These are phyloP conservation scores for Eurypyga helias DNA, from an alignment of 2,113 vertebrate genomes.

Conservation along the genomic window DNA sequence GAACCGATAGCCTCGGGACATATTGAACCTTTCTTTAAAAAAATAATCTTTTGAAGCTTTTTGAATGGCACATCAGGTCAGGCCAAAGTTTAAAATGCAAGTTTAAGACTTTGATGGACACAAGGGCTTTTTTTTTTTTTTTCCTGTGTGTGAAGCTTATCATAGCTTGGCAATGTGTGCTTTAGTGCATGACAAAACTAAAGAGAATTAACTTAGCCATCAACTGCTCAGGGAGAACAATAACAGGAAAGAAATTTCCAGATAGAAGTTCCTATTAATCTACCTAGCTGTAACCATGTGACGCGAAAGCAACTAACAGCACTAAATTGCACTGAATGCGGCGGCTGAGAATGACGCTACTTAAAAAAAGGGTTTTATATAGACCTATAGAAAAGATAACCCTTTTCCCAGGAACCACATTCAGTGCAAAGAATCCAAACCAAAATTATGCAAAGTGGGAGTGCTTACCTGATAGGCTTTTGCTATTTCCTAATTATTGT, in stretches of 20 bases:
- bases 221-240: conserved; percentile 94
- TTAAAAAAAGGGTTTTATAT: background rate
- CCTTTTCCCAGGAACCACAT: background rate
- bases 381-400: background rate
- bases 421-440: background rate
- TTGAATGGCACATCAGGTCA: conserved; percentile 95
- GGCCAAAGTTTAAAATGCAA: conserved; percentile 94
- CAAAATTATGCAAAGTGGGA: background rate
- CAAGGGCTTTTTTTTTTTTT: conserved; percentile 69
- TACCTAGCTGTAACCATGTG: conserved; percentile 77
- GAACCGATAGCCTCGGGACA: conserved; percentile 99
- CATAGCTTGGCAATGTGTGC: conserved; percentile 94
- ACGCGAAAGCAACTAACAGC: conserved; percentile 71
- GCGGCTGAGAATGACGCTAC: conserved; percentile 18
- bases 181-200: conserved; percentile 95
- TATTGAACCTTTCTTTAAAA: conserved; percentile 89
- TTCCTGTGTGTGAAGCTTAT: conserved; percentile 88
- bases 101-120: conserved; percentile 94
- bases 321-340: conserved; percentile 31
- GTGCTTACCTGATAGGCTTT: background rate
- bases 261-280: conserved; percentile 89
- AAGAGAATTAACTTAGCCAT: conserved; percentile 99
- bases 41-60: conserved; percentile 93
- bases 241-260: conserved; percentile 92
- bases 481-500: background rate